These are phyloP conservation scores for Drosophila colorata DNA, from an alignment of 2,888 invertebrate species.

Conservation along the genomic window DNA sequence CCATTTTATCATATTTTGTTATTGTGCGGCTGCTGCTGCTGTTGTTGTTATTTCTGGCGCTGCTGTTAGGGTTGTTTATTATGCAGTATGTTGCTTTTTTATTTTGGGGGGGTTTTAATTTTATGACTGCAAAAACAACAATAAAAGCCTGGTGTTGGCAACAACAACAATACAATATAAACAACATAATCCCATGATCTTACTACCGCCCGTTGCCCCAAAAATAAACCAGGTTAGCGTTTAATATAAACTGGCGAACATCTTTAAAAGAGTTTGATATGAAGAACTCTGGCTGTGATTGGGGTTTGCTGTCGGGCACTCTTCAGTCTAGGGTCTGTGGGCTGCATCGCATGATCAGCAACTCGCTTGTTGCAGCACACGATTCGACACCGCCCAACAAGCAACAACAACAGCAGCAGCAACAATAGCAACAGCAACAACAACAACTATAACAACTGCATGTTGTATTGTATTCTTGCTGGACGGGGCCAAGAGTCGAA, in stretches of 20 bases:
- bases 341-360: slow-evolving; percentile 28
- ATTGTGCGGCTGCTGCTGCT: slow-evolving; percentile 7
- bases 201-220: slow-evolving; percentile 40
- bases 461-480: slow-evolving; percentile 35
- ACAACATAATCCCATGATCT: slow-evolving; percentile 70
- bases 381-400: slow-evolving; percentile 49
- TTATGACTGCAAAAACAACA: slow-evolving; percentile 46
- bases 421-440: slow-evolving; percentile 17
- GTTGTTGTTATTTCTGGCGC: slow-evolving; percentile 24
- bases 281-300: not conserved
- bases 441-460: slow-evolving; percentile 18
- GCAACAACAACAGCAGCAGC: slow-evolving; percentile 7
- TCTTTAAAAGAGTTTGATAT: slow-evolving; percentile 3
- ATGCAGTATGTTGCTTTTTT: slow-evolving; percentile 64
- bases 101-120: slow-evolving; percentile 22
- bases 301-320: not conserved
- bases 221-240: slow-evolving; percentile 15
- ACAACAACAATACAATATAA: slow-evolving; percentile 38
- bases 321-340: not conserved
- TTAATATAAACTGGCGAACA: not conserved
- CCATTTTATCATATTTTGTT: slow-evolving; percentile 62
- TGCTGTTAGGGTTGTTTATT: slow-evolving; percentile 62
- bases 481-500: slow-evolving; percentile 59
- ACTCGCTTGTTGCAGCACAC: not conserved
- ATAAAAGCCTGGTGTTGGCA: slow-evolving; percentile 17